A percentile compares a stretch with the other conserved stretches of the same genome.
Conservation (phyloP, 1,140 invertebrate genomes). For the Watersipora subatra region DNA sequence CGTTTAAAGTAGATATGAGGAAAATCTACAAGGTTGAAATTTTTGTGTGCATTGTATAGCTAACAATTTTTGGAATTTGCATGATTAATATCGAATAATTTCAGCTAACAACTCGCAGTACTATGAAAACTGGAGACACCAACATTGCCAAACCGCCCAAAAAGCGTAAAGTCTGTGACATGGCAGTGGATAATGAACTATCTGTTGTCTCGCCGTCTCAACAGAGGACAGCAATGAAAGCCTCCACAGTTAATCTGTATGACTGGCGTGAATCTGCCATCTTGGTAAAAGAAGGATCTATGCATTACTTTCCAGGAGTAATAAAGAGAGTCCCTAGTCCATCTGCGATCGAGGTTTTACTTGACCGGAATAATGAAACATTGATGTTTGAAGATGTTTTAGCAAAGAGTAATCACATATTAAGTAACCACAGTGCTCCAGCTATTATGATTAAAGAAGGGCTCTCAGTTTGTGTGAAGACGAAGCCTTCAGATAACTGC, state of each 20-base stretch:
- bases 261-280: slow-evolving; percentile 82
- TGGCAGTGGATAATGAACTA: slow-evolving; percentile 6
- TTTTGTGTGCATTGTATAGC: too few species aligned
- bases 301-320: slow-evolving; percentile 67
- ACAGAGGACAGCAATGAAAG: background rate
- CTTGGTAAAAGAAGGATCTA: slow-evolving; percentile 60
- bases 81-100: too few species aligned
- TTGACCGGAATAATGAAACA: slow-evolving; percentile 53
- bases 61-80: too few species aligned
- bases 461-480: slow-evolving; percentile 49
- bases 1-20: too few species aligned
- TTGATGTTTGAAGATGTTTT: slow-evolving; percentile 49
- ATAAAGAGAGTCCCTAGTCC: slow-evolving; percentile 51
- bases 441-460: slow-evolving; percentile 57
- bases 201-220: background rate
- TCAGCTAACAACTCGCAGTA: too few species aligned
- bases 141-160: slow-evolving; percentile 28
- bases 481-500: slow-evolving; percentile 46
- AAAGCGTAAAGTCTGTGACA: slow-evolving; percentile 29
- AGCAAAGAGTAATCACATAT: slow-evolving; percentile 53
- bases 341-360: slow-evolving; percentile 56
- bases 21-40: too few species aligned
- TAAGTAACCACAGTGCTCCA: slow-evolving; percentile 79
- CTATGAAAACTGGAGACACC: background rate
- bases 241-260: slow-evolving; percentile 55